Base-by-base conservation (phyloP, 37 sponge, comb jelly and placozoan genomes). In the Diacarnus erythraeanus region DNA sequence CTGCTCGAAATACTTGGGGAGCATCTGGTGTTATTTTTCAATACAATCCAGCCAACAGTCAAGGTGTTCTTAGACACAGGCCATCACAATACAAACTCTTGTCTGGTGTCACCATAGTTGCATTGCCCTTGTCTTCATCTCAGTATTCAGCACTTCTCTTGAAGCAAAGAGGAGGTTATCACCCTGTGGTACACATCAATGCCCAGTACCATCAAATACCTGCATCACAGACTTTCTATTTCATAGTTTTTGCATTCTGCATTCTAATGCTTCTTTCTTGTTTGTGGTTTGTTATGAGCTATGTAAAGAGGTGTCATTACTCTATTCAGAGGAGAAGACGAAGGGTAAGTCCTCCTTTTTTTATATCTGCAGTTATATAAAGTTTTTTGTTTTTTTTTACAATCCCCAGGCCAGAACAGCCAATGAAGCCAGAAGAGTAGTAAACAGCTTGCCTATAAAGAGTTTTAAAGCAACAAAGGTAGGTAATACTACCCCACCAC, bases 171-270 rank as follows among this genome's bases (percentile, higher is more conserved):
- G 38, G 27, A 40, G 44, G 39, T 35, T 38, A 20, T 47, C 1
- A 21, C 30, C 74, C 47, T 20, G 17, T 2, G n/a, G 79, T 54
- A 25, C 4, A 23, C 2, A 42, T 73, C 34, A 66, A 25, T n/a
- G 36, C 0, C 20, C 0, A 3, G 0, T 57, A 34, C 39, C 37
- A 29, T 1, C 38, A 22, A 0, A 25, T 58, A 22, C 75, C n/a
- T 35, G 63, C 64, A 0, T 57, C 82, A 0, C 82, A 61, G 18
- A 88, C 89, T n/a, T 92, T 92, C 81, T 88, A 88, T 40, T 92
- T 92, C 81, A 81, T 92, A 0, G 81, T 92, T 51, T 81, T 88
- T 66, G 86, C 93, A 0, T 88, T 92, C 76, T 81, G 78, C n/a
- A 61, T 88, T 18, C 89, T 92, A 0, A 64, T 85, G 47, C 41